Percentiles rank a stretch among this genome's conserved stretches.
These are phyloP conservation scores for Drosophila anomelani DNA, from an alignment of 2,888 invertebrate species.

Conservation along the genomic window DNA sequence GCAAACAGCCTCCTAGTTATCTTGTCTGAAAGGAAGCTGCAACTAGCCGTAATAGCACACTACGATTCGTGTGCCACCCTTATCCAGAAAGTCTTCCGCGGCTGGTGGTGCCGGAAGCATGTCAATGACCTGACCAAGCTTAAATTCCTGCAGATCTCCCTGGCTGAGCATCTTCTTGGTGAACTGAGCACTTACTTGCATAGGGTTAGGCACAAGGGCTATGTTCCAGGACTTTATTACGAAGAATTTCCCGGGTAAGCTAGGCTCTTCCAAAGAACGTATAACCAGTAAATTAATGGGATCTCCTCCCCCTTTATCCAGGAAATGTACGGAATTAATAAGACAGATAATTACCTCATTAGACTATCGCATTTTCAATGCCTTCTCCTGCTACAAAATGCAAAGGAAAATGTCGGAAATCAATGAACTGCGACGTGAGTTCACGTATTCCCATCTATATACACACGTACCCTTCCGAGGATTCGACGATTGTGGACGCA, in stretches of 20 bases:
- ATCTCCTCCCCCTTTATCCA: not conserved
- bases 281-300: not conserved
- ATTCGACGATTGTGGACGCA: not conserved
- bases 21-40: constrained; percentile 47
- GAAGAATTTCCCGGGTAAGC: constrained; percentile 68
- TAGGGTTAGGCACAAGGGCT: constrained; percentile 54
- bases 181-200: constrained; percentile 71
- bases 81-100: constrained; percentile 80
- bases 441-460: not conserved
- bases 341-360: constrained; percentile 14
- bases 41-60: constrained; percentile 38
- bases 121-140: constrained; percentile 68
- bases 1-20: constrained; percentile 21
- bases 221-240: constrained; percentile 75
- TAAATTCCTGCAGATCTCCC: constrained; percentile 49
- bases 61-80: constrained; percentile 52
- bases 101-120: constrained; percentile 75
- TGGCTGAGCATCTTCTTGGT: constrained; percentile 66
- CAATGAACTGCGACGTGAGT: not conserved
- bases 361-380: constrained; percentile 50
- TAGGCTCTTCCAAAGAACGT: not conserved
- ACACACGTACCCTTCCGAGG: constrained; percentile 37
- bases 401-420: not conserved
- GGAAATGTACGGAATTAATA: not conserved
- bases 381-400: constrained; percentile 15